phyloP scores from a whole-genome alignment of 2,888 invertebrate species.

The Morpho deidamia region DNA sequence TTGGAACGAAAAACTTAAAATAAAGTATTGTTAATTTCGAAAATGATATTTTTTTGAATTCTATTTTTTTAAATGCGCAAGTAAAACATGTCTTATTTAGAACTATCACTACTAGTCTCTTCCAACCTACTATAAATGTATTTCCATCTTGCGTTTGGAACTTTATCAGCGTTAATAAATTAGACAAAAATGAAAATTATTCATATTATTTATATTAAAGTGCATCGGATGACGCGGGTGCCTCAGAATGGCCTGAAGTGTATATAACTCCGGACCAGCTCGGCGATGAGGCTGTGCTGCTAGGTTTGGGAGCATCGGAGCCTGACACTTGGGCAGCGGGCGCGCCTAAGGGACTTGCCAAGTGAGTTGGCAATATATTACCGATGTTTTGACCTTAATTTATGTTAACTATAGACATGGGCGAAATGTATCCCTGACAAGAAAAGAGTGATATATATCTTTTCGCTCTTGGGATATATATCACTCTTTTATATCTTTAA shows the following conservation, averaged over 20 bases:
- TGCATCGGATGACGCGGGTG: constrained; percentile 84
- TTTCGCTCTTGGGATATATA: no score
- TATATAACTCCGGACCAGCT: constrained; percentile 87
- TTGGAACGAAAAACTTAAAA: no score
- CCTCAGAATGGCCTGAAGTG: constrained; percentile 85
- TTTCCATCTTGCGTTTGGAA: not conserved
- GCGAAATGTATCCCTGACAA: no score
- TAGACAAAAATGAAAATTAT: no score
- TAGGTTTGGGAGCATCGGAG: constrained; percentile 90
- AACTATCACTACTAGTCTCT: no score
- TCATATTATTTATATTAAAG: constrained; percentile 50
- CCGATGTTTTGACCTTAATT: not conserved
- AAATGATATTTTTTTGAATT: no score
- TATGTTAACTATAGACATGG: not conserved
- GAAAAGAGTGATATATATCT: no score
- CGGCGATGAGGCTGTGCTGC: constrained; percentile 85
- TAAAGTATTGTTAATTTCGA: no score
- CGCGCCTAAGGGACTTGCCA: constrained; percentile 89
- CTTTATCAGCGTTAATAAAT: not conserved
- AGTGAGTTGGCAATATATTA: constrained; percentile 50
- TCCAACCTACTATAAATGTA: no score
- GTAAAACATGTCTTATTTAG: no score
- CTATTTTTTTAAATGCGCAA: no score
- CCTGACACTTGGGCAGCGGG: constrained; percentile 96
- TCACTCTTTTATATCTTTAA: no score